Base-by-base conservation (phyloP, 2,797 vertebrate genomes). In the Oreonectes daqikongensis region DNA sequence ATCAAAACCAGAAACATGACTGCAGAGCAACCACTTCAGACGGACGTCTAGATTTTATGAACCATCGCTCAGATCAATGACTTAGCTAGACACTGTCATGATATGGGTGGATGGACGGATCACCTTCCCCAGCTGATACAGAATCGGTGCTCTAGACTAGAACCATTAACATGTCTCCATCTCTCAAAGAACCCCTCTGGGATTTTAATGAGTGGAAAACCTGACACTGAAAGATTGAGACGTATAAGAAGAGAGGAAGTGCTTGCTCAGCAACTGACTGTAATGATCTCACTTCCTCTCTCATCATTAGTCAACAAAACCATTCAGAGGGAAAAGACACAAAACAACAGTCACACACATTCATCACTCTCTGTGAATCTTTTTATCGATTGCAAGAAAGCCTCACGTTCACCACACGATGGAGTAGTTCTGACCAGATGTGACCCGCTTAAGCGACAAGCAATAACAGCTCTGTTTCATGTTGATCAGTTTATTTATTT, bases 211-310 rank as follows among this genome's bases (percentile, higher is more conserved):
- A 76, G 66, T 40, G 74, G 42, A 59, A 61, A 59, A 53, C 50
- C 74, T 69, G 75, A 67, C 66, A 52, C 48, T 30, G 46, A 46
- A 60, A 22, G 50, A 72, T 46, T n/a, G 59, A 78, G 38, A 44
- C 22, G 57, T 67, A 26, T 55, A 74, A 48, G 28, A 60, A 59
- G 60, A 32, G 50, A 79, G 72, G 71, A 81, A 44, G 42, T 63
- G 79, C 72, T 82, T 52, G 55, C 55, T 82, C 81, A 79, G 82
- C 80, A 75, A n/a, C 26, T 26, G 46, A 55, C 63, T 59, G 26
- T 40, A 48, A 68, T 85, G 86, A 87, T 52, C 72, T 84, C 82
- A 82, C 84, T 82, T 87, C 80, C 72, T 85, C 44, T 77, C 30
- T 48, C 72, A 48, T 53, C 79, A 74, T 80, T 59, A 69, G 69